A percentile compares a stretch with the other conserved stretches of the same genome.
phyloP scores from a whole-genome alignment of 2,113 vertebrate genomes.

The Syngnathus floridae region DNA sequence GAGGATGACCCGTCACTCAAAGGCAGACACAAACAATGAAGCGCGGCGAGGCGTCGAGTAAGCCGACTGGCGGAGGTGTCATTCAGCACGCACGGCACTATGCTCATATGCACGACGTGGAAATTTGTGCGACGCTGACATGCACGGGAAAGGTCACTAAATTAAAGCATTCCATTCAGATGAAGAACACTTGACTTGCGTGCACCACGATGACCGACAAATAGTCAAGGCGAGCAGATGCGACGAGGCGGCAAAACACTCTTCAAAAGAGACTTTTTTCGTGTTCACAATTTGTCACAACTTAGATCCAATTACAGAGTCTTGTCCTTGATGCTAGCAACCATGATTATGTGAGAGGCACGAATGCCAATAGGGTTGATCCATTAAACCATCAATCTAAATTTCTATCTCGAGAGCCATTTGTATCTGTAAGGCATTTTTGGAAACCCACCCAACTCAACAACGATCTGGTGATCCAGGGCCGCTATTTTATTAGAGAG shows the following conservation, averaged over 20 bases:
- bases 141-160: not conserved
- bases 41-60: constrained; percentile 34
- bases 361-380: not conserved
- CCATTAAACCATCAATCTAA: not conserved
- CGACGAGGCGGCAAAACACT: not conserved
- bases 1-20: constrained; percentile 56
- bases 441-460: not conserved
- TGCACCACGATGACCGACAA: not conserved
- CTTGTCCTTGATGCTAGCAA: not conserved
- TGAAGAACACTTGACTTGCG: not conserved
- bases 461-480: not conserved
- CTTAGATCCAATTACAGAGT: not conserved
- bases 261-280: not conserved
- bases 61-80: constrained; percentile 23
- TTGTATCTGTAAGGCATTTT: not conserved
- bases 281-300: not conserved
- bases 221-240: not conserved
- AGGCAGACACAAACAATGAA: constrained; percentile 38
- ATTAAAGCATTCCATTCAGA: not conserved
- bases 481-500: not conserved
- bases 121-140: not conserved
- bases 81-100: constrained; percentile 8
- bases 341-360: not conserved
- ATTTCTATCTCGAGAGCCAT: not conserved
- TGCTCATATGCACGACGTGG: not conserved